phyloP scores from a whole-genome alignment of 1,140 invertebrate genomes.

The Nebria ingens region DNA sequence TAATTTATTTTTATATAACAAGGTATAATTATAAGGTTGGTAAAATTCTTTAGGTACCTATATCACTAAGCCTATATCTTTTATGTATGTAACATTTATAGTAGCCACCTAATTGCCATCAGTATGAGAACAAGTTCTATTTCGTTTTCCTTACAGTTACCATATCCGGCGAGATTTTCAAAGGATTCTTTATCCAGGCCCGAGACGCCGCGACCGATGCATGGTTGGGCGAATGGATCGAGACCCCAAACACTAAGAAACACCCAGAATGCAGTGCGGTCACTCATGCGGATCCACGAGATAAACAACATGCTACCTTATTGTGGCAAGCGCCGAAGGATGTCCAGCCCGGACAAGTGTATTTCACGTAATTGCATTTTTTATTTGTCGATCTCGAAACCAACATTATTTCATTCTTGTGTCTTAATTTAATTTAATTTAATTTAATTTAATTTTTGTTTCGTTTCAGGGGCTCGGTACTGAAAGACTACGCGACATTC shows the following conservation, averaged over 20 bases:
- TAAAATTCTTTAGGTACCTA: no score
- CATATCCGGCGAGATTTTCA: conserved; percentile 49
- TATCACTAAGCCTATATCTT: no score
- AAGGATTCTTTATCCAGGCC: conserved; percentile 72
- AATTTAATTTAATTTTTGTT: no score
- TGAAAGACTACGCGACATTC: not conserved
- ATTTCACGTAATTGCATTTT: conserved; percentile 77
- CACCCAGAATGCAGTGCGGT: conserved; percentile 67
- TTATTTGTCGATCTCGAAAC: no score
- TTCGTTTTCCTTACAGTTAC: conserved; percentile 41
- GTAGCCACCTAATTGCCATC: no score
- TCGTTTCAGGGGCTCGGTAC: not conserved
- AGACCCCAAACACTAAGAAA: conserved; percentile 58
- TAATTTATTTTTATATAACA: no score
- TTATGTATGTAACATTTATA: not conserved
- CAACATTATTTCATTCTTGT: no score
- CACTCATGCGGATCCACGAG: conserved; percentile 65
- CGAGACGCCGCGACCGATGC: conserved; percentile 54
- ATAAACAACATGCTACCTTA: conserved; percentile 59
- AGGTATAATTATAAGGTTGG: no score
- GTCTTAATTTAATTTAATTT: no score
- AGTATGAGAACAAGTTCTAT: no score
- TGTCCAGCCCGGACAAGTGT: conserved; percentile 49
- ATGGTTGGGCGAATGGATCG: conserved; percentile 61
- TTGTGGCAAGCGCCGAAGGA: conserved; percentile 62